Evolutionary conservation across 2,888 invertebrate genomes (phyloP).

Genomic region (Gymnoscelis rufifasciata): DNA sequence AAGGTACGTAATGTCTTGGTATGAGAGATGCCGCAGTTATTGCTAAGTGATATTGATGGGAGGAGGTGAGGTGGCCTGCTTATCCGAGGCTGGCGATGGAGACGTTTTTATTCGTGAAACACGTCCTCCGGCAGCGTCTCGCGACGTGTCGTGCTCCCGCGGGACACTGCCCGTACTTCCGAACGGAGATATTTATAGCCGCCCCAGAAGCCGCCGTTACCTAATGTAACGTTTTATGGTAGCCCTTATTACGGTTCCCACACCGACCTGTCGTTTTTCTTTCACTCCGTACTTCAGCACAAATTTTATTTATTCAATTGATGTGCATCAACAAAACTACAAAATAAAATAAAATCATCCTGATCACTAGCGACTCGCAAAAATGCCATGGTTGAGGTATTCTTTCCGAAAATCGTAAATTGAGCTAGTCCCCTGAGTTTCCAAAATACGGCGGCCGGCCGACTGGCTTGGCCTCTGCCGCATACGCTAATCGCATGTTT

Average conservation of each 20-base stretch:
- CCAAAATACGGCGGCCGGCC: constrained; percentile 22
- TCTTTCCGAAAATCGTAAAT: constrained; percentile 76
- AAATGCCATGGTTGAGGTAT: constrained; percentile 66
- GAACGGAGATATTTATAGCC: constrained; percentile 78
- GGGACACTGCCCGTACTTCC: constrained; percentile 76
- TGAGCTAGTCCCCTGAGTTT: constrained; percentile 44
- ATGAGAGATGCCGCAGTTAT: constrained; percentile 53
- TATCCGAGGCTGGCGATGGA: constrained; percentile 43
- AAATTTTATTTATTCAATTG: constrained; percentile 61
- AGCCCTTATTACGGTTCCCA: constrained; percentile 74
- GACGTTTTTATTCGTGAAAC: constrained; percentile 74
- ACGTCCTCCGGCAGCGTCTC: constrained; percentile 67
- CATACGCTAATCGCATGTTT: constrained; percentile 61
- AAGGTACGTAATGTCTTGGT: constrained; percentile 50
- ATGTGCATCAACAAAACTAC: constrained; percentile 43
- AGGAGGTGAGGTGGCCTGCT: constrained; percentile 43
- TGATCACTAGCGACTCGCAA: constrained; percentile 62
- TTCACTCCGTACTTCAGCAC: constrained; percentile 34
- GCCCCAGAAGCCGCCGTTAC: constrained; percentile 77
- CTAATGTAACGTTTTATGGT: constrained; percentile 79
- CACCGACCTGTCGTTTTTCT: constrained; percentile 53
- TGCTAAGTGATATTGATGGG: constrained; percentile 73
- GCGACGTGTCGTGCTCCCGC: constrained; percentile 70
- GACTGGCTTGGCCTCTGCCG: constrained; percentile 41
- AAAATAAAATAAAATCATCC: constrained; percentile 32